These are phyloP conservation scores for Junco hyemalis DNA, from an alignment of 2,113 vertebrate genomes.

Conservation along the genomic window DNA sequence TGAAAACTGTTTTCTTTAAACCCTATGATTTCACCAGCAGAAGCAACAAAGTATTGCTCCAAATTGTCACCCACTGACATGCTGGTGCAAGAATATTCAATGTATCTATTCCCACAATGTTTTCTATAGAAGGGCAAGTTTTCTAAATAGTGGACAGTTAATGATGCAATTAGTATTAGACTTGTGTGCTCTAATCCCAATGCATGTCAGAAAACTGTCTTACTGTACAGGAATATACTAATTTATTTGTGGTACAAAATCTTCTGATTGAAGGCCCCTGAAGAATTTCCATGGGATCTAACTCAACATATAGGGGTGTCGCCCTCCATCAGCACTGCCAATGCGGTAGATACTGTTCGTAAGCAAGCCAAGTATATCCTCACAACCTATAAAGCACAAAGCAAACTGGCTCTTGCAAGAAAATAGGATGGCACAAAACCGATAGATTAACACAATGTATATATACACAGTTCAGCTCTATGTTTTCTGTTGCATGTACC, in stretches of 20 bases:
- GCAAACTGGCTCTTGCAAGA: not conserved
- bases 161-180: not conserved
- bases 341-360: not conserved
- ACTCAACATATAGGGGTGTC: not conserved
- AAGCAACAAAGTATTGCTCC: not conserved
- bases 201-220: not conserved
- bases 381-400: not conserved
- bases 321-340: too few relatives aligned
- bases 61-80: not conserved
- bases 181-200: not conserved
- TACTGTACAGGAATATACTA: not conserved
- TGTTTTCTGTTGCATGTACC: not conserved
- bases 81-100: not conserved
- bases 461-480: not conserved
- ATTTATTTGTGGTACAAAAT: not conserved
- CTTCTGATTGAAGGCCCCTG: not conserved
- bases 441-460: not conserved
- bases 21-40: not conserved
- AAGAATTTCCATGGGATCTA: not conserved
- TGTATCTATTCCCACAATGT: not conserved
- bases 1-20: not conserved
- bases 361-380: not conserved
- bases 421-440: not conserved
- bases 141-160: not conserved
- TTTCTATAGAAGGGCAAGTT: not conserved